Evolutionary conservation across 1,140 invertebrate genomes (phyloP).

Genomic region (Microplitis demolitor): DNA sequence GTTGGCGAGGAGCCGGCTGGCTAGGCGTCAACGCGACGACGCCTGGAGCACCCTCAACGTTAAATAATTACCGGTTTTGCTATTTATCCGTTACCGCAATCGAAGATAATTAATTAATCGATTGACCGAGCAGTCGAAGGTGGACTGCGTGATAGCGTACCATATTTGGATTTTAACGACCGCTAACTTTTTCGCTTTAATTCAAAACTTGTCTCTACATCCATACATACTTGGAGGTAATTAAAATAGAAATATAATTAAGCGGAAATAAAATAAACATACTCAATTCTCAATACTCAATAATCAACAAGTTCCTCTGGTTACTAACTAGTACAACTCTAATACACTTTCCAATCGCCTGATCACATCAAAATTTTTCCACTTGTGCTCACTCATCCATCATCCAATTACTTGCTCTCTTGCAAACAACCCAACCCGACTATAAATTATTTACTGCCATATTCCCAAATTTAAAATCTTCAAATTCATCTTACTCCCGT

Average conservation of each 20-base stretch:
- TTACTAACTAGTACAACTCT: background rate
- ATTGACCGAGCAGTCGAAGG: slow-evolving; percentile 23
- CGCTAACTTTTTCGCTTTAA: background rate
- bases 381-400: background rate
- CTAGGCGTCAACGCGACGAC: background rate
- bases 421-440: background rate
- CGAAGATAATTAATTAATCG: slow-evolving; percentile 31
- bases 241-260: slow-evolving; percentile 28
- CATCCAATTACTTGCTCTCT: background rate
- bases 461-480: no score
- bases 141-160: slow-evolving; percentile 18
- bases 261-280: background rate
- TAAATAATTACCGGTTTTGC: slow-evolving; percentile 13
- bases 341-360: background rate
- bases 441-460: no score
- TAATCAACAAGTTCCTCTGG: background rate
- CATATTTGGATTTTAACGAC: slow-evolving; percentile 24
- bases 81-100: slow-evolving; percentile 27
- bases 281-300: no score
- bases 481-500: no score
- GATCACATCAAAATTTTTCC: slow-evolving; percentile 8
- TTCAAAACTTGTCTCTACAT: background rate
- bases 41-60: slow-evolving; percentile 1
- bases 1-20: background rate
- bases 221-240: slow-evolving; percentile 10